Percentiles rank a stretch among this genome's conserved stretches.
Conservation (phyloP, 2,113 vertebrate genomes). For the Rana temporaria region DNA sequence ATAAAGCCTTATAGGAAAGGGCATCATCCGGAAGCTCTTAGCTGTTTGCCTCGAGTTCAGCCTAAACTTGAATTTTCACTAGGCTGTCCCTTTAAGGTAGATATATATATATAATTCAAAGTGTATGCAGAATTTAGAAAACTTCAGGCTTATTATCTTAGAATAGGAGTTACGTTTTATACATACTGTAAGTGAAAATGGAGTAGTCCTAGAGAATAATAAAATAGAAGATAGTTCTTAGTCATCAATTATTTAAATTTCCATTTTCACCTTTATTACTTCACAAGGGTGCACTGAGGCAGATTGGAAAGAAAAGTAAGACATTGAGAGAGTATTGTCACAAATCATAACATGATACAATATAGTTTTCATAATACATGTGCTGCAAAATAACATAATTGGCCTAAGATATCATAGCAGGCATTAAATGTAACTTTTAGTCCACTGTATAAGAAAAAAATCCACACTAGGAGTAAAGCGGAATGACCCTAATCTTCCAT, state of each 20-base stretch:
- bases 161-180: background rate
- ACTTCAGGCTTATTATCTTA: no score
- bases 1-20: no score
- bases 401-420: no score
- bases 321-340: slow-evolving; percentile 22
- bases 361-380: background rate
- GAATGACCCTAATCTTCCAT: no score
- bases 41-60: no score
- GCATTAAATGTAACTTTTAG: background rate
- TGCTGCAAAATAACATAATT: background rate
- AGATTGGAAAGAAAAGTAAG: slow-evolving; percentile 5
- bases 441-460: no score
- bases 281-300: background rate
- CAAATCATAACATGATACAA: background rate
- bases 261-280: slow-evolving; percentile 25
- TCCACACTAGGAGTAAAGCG: no score
- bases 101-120: no score
- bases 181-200: background rate
- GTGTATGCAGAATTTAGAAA: no score
- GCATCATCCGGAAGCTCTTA: no score
- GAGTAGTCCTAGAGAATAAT: slow-evolving; percentile 5
- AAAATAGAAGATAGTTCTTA: background rate
- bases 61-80: no score
- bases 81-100: no score
- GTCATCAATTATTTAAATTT: slow-evolving; percentile 14